Percentiles rank a stretch among this genome's conserved stretches.
Evolutionary conservation across 1,140 invertebrate genomes (phyloP).

Genomic region (Bursaphelenchus mucronatus): DNA sequence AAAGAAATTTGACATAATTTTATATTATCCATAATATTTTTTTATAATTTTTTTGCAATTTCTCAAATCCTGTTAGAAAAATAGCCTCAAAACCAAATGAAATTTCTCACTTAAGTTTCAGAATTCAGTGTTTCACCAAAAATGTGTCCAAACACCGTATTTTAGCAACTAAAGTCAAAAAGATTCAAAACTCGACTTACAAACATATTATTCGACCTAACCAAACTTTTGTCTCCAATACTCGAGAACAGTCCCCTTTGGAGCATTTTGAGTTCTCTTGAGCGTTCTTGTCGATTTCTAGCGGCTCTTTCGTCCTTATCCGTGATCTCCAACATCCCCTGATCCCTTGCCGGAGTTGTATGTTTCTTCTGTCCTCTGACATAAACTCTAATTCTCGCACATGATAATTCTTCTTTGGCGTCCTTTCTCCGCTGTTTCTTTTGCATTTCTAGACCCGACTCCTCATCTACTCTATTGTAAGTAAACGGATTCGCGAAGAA

Average conservation of each 20-base stretch:
- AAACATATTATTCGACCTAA: slow-evolving; percentile 12
- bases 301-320: slow-evolving; percentile 15
- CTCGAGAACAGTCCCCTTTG: slow-evolving; percentile 16
- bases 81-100: no score
- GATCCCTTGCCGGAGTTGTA: background rate
- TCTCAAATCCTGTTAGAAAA: no score
- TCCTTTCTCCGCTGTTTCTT: background rate
- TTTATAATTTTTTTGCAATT: no score
- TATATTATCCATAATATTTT: background rate
- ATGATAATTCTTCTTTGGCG: background rate
- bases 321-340: slow-evolving; percentile 3
- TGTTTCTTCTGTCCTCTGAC: slow-evolving; percentile 1
- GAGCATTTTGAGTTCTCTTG: slow-evolving; percentile 11
- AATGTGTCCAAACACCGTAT: slow-evolving; percentile 11
- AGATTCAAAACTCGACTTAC: slow-evolving; percentile 1
- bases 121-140: no score
- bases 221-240: slow-evolving; percentile 22
- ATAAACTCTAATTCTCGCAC: background rate
- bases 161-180: slow-evolving; percentile 14
- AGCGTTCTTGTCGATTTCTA: slow-evolving; percentile 20
- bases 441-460: background rate
- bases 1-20: slow-evolving; percentile 42
- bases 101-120: background rate
- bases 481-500: slow-evolving; percentile 11
- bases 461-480: background rate